Percentiles rank a stretch among this genome's conserved stretches.
These are phyloP conservation scores for Sycophaga agraensis DNA, from an alignment of 1,140 invertebrate species.

Conservation along the genomic window DNA sequence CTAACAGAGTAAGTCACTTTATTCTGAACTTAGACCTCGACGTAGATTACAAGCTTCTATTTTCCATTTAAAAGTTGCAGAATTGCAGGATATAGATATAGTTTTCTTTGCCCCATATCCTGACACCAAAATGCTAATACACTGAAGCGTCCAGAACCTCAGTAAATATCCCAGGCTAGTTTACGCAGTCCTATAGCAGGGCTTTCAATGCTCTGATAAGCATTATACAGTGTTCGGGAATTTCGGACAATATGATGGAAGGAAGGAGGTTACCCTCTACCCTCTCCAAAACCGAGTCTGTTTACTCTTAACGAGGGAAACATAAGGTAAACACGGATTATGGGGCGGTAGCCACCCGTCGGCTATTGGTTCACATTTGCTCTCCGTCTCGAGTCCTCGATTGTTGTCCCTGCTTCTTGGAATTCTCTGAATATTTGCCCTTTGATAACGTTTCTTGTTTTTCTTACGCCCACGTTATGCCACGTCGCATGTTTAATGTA, in stretches of 20 bases:
- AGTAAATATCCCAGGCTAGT: conserved; percentile 13
- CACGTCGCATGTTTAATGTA: too few relatives aligned
- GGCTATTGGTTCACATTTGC: neutral
- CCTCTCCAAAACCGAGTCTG: neutral
- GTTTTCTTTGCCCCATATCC: too few relatives aligned
- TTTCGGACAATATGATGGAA: neutral
- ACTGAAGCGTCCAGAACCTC: too few relatives aligned
- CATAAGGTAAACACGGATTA: conserved; percentile 26
- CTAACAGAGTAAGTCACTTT: too few relatives aligned
- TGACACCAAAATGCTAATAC: too few relatives aligned
- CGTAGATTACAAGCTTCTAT: too few relatives aligned
- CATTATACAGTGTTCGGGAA: neutral
- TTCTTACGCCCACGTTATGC: neutral
- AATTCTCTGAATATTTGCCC: neutral
- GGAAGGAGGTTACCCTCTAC: neutral
- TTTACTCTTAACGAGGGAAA: conserved; percentile 22
- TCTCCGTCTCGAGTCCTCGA: too few relatives aligned
- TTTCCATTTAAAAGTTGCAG: too few relatives aligned
- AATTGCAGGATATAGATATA: too few relatives aligned
- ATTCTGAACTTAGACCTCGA: too few relatives aligned
- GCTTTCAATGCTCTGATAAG: conserved; percentile 4
- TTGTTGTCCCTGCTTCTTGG: too few relatives aligned
- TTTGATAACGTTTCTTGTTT: neutral
- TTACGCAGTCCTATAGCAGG: too few relatives aligned
- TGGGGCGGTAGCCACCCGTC: neutral